Percentiles rank a stretch among this genome's conserved stretches.
These are phyloP conservation scores for Marmota flaviventris DNA, from an alignment of 2,113 vertebrate species.

Conservation along the genomic window DNA sequence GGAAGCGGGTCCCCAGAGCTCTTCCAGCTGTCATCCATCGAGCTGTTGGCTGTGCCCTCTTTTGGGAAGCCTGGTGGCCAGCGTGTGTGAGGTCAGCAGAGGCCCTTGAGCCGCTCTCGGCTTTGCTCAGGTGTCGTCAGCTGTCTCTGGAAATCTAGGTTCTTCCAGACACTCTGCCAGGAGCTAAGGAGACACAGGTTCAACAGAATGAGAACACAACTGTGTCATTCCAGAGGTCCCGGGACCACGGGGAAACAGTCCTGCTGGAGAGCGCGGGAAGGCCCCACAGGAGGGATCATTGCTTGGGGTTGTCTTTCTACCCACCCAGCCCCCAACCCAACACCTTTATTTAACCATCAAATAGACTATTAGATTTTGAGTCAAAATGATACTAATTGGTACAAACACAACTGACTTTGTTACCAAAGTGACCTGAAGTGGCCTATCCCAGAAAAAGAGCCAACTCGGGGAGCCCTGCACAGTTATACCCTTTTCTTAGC, in stretches of 20 bases:
- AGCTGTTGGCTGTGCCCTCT: background rate
- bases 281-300: background rate
- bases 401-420: background rate
- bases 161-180: background rate
- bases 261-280: background rate
- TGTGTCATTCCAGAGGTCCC: accelerated
- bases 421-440: background rate
- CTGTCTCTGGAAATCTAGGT: background rate
- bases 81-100: background rate
- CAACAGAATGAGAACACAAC: background rate
- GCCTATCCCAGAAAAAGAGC: background rate
- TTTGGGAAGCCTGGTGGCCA: background rate
- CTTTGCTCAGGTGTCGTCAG: background rate
- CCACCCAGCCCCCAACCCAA: background rate
- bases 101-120: accelerated
- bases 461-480: background rate
- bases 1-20: background rate
- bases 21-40: background rate
- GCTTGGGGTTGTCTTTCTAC: background rate
- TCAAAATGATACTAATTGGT: background rate
- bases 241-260: background rate
- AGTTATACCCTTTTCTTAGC: background rate
- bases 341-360: background rate
- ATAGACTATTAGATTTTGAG: background rate
- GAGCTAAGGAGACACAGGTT: background rate